These are phyloP conservation scores for Pelecanoides urinatrix DNA, from an alignment of 2,113 vertebrate species.

Conservation along the genomic window DNA sequence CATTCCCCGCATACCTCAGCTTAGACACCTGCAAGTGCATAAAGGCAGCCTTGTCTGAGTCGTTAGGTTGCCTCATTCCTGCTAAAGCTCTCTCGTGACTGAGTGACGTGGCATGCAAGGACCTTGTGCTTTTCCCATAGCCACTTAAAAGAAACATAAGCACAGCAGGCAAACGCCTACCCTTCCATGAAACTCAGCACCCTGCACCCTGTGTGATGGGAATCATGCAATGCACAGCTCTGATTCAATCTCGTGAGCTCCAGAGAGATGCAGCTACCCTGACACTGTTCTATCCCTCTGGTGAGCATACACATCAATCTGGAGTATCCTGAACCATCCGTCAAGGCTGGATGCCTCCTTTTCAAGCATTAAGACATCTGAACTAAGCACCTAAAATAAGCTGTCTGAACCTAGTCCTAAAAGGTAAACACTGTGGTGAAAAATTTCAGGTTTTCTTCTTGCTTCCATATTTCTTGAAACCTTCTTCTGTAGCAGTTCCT, in stretches of 20 bases:
- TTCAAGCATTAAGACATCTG: not conserved
- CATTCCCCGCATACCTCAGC: not conserved
- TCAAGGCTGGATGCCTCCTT: not conserved
- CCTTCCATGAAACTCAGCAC: not conserved
- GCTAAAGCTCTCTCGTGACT: not conserved
- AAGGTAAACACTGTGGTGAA: not conserved
- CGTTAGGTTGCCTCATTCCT: not conserved
- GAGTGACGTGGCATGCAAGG: not conserved
- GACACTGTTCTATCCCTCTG: not conserved
- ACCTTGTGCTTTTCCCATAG: not conserved
- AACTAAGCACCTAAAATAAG: not conserved
- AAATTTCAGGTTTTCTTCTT: not conserved
- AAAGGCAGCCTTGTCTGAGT: not conserved
- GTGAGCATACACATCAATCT: not conserved
- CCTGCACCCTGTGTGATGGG: not conserved
- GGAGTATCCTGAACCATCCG: not conserved
- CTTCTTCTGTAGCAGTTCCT: not conserved
- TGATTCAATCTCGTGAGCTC: not conserved
- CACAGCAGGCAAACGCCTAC: not conserved
- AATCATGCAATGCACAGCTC: not conserved
- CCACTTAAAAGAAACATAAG: not conserved
- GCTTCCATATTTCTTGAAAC: not conserved
- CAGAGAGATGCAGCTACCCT: not conserved
- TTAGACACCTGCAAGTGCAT: not conserved
- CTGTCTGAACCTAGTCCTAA: not conserved